Evolutionary conservation across 2,113 vertebrate genomes (phyloP).

Genomic region (Melanocharis versteri): DNA sequence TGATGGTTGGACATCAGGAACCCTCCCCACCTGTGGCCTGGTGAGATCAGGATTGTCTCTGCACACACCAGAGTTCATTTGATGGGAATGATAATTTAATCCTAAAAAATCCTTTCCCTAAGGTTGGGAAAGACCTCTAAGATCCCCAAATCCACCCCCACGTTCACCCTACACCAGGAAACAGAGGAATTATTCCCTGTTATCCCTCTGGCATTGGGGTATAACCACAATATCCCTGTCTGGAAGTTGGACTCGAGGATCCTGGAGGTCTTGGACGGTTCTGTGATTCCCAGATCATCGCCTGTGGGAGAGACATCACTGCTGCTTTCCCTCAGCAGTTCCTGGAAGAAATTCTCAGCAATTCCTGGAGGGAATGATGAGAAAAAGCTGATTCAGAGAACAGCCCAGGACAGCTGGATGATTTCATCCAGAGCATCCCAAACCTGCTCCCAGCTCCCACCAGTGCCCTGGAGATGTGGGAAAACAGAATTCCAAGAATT

Average conservation of each 20-base stretch:
- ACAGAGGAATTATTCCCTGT: background rate
- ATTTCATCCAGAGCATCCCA: background rate
- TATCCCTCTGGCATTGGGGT: background rate
- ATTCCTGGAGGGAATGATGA: background rate
- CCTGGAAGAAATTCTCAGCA: background rate
- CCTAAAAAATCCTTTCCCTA: background rate
- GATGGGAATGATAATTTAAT: background rate
- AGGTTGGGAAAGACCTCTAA: background rate
- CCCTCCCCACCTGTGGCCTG: background rate
- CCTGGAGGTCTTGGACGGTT: background rate
- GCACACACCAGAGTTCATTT: background rate
- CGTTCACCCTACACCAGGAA: rapidly evolving
- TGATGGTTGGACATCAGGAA: background rate
- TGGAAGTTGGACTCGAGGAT: background rate
- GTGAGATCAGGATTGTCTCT: background rate
- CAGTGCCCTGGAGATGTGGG: rapidly evolving
- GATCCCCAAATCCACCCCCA: background rate
- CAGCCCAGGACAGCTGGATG: background rate
- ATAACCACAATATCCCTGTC: background rate
- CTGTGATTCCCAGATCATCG: background rate
- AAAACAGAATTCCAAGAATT: background rate
- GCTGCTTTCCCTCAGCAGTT: background rate
- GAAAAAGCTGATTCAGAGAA: background rate
- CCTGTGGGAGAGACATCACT: background rate
- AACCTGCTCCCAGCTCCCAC: background rate